phyloP scores from a whole-genome alignment of 2,113 vertebrate genomes.

The Apteryx owenii region DNA sequence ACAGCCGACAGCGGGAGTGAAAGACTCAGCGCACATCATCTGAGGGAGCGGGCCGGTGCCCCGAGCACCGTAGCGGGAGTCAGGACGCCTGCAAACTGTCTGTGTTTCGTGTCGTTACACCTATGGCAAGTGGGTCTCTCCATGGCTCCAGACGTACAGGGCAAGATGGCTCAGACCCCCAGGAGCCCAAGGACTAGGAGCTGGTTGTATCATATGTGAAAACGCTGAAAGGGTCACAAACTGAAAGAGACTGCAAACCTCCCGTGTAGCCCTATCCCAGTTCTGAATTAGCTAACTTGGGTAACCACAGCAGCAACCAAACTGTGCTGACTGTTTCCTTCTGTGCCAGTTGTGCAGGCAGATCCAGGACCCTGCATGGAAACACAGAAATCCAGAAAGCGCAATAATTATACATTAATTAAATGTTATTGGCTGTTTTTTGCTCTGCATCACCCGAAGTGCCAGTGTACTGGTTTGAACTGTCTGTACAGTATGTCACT shows the following conservation, averaged over 20 bases:
- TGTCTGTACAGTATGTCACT: not conserved
- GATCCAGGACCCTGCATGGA: not conserved
- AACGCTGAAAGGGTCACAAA: not conserved
- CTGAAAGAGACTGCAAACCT: not conserved
- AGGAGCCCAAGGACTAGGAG: not conserved
- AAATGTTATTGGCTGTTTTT: not conserved
- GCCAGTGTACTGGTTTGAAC: not conserved
- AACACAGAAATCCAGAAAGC: not conserved
- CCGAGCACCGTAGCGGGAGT: no score
- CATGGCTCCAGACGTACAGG: not conserved
- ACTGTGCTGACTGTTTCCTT: not conserved
- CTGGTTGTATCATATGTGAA: rapidly evolving
- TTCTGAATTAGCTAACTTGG: not conserved
- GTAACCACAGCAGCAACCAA: not conserved
- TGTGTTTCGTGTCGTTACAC: not conserved
- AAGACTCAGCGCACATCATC: no score
- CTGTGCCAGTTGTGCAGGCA: not conserved
- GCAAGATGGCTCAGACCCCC: not conserved
- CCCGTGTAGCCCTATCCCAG: not conserved
- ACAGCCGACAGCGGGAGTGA: rapidly evolving
- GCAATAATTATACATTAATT: not conserved
- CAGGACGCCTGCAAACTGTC: not conserved
- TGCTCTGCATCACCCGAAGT: not conserved
- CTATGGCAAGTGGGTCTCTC: not conserved
- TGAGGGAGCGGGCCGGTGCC: no score